phyloP scores from a whole-genome alignment of 1,140 invertebrate genomes.

The Drosophila serrata region DNA sequence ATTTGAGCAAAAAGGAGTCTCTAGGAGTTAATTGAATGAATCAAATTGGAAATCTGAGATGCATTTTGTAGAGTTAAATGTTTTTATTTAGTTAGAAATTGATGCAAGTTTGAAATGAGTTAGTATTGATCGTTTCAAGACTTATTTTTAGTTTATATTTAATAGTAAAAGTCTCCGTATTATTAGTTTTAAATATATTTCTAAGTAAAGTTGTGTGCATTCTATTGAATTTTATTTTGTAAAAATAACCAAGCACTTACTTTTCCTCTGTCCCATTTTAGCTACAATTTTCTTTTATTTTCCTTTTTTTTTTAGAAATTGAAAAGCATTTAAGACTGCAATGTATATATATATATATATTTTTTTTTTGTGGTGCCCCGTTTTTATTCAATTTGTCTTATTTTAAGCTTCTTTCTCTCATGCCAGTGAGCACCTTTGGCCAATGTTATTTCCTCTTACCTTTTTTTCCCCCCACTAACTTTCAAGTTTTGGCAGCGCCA shows the following conservation, averaged over 20 bases:
- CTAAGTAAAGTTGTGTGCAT: neutral
- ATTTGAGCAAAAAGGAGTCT: neutral
- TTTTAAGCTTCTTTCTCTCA: conserved; percentile 18
- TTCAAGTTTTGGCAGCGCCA: conserved; percentile 17
- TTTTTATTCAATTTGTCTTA: conserved; percentile 21
- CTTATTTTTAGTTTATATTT: neutral
- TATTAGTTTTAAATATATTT: neutral
- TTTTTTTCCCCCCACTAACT: neutral
- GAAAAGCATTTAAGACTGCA: conserved; percentile 14
- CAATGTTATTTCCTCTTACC: conserved; percentile 7
- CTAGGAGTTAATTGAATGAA: neutral
- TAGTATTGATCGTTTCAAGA: neutral
- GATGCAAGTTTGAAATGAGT: neutral
- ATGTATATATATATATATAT: neutral
- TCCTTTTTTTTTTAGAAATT: neutral
- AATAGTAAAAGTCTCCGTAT: neutral
- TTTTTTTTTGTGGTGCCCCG: neutral
- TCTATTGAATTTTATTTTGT: neutral
- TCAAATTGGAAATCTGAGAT: neutral
- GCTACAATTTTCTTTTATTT: too few species aligned
- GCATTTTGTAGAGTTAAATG: neutral
- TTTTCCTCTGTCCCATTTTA: neutral
- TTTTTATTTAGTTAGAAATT: neutral
- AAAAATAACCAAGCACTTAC: neutral
- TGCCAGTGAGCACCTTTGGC: conserved; percentile 15